Conservation (phyloP, 1,140 invertebrate species). For the Drosophila seguyi region DNA sequence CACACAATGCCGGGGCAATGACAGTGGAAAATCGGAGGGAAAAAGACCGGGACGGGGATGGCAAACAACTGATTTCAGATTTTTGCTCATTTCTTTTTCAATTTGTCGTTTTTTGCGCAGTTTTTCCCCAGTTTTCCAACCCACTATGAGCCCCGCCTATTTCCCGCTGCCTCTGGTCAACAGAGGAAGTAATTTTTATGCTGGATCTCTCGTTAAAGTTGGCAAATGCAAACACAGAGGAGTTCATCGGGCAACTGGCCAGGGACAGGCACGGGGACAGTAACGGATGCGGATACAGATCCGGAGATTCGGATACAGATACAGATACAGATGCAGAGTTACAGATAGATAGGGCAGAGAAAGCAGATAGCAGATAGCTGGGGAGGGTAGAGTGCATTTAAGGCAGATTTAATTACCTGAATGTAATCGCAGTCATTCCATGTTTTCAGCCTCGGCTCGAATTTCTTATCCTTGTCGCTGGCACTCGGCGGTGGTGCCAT, state of each 20-base stretch:
- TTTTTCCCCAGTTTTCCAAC: constrained; percentile 36
- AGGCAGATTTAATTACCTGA: constrained; percentile 86
- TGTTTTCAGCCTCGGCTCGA: constrained; percentile 87
- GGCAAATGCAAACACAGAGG: constrained; percentile 57
- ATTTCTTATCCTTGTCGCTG: constrained; percentile 84
- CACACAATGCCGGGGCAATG: constrained; percentile 55
- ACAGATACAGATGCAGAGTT: constrained; percentile 4
- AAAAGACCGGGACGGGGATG: neutral
- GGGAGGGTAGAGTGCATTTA: constrained; percentile 61
- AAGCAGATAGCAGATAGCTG: constrained; percentile 12
- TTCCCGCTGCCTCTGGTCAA: constrained; percentile 50
- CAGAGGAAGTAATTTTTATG: constrained; percentile 76
- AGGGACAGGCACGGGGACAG: constrained; percentile 11
- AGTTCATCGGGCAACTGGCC: constrained; percentile 17
- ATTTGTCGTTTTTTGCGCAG: constrained; percentile 79
- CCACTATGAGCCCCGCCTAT: neutral
- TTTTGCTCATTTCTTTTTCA: constrained; percentile 80
- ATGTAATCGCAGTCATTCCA: constrained; percentile 95
- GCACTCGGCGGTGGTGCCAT: constrained; percentile 68
- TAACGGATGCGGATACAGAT: constrained; percentile 22
- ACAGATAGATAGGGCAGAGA: constrained; percentile 26
- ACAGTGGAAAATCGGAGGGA: constrained; percentile 10
- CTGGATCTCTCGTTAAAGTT: constrained; percentile 72
- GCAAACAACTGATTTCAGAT: constrained; percentile 78
- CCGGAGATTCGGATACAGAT: constrained; percentile 11